Evolutionary conservation across 2,113 vertebrate genomes (phyloP), one percentile per base, ranked within the genome.

Genomic region (Arothron firmamentum): DNA sequence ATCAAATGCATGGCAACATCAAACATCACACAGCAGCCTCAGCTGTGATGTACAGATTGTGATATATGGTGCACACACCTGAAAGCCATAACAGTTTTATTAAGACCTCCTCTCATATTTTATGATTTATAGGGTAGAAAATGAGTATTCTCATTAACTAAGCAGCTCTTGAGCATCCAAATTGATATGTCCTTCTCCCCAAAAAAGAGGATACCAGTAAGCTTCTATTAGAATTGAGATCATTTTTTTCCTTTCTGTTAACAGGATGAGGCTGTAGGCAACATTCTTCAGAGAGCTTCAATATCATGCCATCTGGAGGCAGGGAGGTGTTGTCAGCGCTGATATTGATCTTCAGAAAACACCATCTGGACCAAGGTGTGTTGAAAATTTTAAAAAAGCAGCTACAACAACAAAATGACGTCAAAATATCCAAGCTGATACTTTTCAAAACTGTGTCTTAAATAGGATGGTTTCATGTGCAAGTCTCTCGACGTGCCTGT

Each of bases 331-430:
- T 63, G 75, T 84, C 83, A 78, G 65, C 67, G 62, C 83, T 78
- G 79, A 83, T 77, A 87, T 89, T 77, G 69, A 89, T 89, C 85
- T 87, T 88, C 74, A 79, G 67, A 55, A 23, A 62, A 64, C 62
- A 73, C 85, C 82, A 88, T 88, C 85, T 90, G 87, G 70, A 48
- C 60, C 34, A 84, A 89, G 87, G 85, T 88, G 81, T 59, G 85
- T 83, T 72, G 70, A 80, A 75, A 80, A 72, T n/a, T n/a, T n/a
- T 58, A n/a, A 13, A 58, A 69, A 77, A 64, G 34, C 67, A 70
- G 23, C 43, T 65, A 59, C n/a, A 56, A 67, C 61, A 60, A 64
- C 11, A 38, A 65, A 49, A 46, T 17, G 42, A 17, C n/a, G 59
- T 46, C 41, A 63, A 78, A 72, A 46, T 57, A 56, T 78, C 72